A percentile compares a stretch with the other conserved stretches of the same genome.
phyloP scores from a whole-genome alignment of 53 echinoderm and acorn worm genomes.

The Echinometra lucunter region DNA sequence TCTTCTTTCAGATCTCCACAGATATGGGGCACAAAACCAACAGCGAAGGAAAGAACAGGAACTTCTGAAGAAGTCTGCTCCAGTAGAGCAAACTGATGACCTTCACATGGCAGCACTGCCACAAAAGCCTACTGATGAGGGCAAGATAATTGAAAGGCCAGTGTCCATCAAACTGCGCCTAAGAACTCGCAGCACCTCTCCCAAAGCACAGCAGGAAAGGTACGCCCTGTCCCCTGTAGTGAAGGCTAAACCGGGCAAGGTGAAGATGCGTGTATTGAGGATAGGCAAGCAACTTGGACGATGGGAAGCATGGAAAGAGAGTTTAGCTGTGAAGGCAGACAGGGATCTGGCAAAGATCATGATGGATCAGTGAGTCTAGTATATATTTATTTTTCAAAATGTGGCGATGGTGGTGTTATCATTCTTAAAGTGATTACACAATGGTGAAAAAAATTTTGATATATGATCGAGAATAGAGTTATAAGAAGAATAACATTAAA shows the following conservation, averaged over 20 bases:
- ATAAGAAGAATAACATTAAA: too few species aligned
- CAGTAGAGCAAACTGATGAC: not conserved
- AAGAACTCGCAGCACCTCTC: slow-evolving; percentile 65
- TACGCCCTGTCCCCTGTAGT: not conserved
- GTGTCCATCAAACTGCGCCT: slow-evolving; percentile 64
- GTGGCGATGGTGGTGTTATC: too few species aligned
- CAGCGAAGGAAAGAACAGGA: slow-evolving; percentile 41
- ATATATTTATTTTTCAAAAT: not conserved
- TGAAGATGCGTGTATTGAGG: slow-evolving; percentile 50
- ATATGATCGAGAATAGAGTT: too few species aligned
- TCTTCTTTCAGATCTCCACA: slow-evolving; percentile 51
- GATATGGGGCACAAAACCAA: slow-evolving; percentile 50
- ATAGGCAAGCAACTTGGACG: slow-evolving; percentile 63
- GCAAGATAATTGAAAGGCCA: slow-evolving; percentile 52
- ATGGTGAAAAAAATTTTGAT: too few species aligned
- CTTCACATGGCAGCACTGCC: not conserved
- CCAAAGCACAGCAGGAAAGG: slow-evolving; percentile 18
- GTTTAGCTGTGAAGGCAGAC: slow-evolving; percentile 35
- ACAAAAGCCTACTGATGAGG: slow-evolving; percentile 17
- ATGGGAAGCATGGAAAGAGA: slow-evolving; percentile 69
- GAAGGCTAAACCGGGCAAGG: slow-evolving; percentile 7
- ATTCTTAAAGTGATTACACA: too few species aligned
- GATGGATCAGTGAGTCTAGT: slow-evolving; percentile 52
- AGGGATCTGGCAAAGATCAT: slow-evolving; percentile 57
- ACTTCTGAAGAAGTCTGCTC: not conserved